These are phyloP conservation scores for Chitala chitala DNA, from an alignment of 2,113 vertebrate species.

Conservation along the genomic window DNA sequence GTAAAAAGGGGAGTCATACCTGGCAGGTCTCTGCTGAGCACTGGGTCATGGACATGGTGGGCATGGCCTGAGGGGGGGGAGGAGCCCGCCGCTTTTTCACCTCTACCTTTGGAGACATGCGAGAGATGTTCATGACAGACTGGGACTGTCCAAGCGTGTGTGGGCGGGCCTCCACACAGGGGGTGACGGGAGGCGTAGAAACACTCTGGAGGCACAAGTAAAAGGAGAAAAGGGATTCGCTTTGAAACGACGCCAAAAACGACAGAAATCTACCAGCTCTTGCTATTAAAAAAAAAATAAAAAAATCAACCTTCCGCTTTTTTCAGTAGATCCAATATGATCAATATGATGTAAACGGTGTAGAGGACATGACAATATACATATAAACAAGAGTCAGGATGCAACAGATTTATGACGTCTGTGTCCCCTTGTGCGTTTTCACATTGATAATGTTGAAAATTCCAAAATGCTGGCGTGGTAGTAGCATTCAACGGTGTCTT, in stretches of 20 bases:
- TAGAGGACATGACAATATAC: too few relatives aligned
- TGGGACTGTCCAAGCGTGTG: conserved; percentile 71
- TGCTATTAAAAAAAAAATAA: too few relatives aligned
- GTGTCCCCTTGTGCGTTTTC: too few relatives aligned
- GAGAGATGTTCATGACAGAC: conserved; percentile 75
- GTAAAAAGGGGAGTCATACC: conserved; percentile 43
- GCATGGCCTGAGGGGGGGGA: conserved; percentile 57
- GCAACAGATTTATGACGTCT: too few relatives aligned
- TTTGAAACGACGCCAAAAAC: background rate
- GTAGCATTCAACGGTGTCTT: too few relatives aligned
- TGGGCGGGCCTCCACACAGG: conserved; percentile 60
- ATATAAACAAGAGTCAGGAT: too few relatives aligned
- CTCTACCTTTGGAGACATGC: conserved; percentile 65
- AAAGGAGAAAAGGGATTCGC: conserved; percentile 3
- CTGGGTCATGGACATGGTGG: conserved; percentile 20
- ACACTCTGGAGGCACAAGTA: conserved; percentile 59
- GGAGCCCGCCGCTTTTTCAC: conserved; percentile 83
- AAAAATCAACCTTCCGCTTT: too few relatives aligned
- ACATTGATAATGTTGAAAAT: too few relatives aligned
- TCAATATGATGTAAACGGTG: too few relatives aligned
- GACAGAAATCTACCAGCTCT: background rate
- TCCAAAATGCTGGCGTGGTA: too few relatives aligned
- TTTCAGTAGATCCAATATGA: too few relatives aligned
- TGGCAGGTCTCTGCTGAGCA: conserved; percentile 45
- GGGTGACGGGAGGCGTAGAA: conserved; percentile 58